Conservation (phyloP, 2,888 invertebrate genomes). For the Petrophora chlorosata region DNA sequence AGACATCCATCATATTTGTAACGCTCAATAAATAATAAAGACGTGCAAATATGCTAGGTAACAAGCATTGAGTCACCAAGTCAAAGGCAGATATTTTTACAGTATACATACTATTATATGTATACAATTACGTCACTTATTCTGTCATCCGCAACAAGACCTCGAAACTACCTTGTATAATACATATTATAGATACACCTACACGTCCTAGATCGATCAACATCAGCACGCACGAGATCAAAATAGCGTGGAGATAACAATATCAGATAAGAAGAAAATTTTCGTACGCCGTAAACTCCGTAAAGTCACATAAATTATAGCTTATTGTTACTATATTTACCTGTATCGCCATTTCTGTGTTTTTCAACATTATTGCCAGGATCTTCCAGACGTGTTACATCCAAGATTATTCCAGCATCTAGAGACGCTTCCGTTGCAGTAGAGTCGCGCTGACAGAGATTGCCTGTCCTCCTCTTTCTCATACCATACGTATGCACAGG, state of each 20-base stretch:
- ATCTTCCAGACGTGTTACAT: slow-evolving; percentile 68
- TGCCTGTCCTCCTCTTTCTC: slow-evolving; percentile 91
- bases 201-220: slow-evolving; percentile 59
- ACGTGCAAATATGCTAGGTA: background rate
- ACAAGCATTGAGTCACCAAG: slow-evolving; percentile 38
- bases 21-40: slow-evolving; percentile 1
- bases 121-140: slow-evolving; percentile 44
- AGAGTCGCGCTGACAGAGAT: slow-evolving; percentile 83
- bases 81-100: slow-evolving; percentile 31
- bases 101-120: too few species aligned
- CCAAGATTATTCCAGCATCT: slow-evolving; percentile 73
- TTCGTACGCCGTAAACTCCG: background rate
- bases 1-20: too few species aligned
- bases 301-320: slow-evolving; percentile 1
- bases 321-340: slow-evolving; percentile 46
- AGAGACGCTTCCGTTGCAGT: slow-evolving; percentile 72
- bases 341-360: slow-evolving; percentile 61
- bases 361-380: slow-evolving; percentile 51
- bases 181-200: too few species aligned
- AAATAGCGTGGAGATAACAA: slow-evolving; percentile 48
- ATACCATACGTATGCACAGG: slow-evolving; percentile 94
- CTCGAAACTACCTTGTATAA: slow-evolving; percentile 41
- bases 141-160: slow-evolving; percentile 42
- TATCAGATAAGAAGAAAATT: slow-evolving; percentile 19
- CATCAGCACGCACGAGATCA: slow-evolving; percentile 52